Evolutionary conservation across 2,888 invertebrate species (phyloP).

Genomic region (Nymphalis polychloros): DNA sequence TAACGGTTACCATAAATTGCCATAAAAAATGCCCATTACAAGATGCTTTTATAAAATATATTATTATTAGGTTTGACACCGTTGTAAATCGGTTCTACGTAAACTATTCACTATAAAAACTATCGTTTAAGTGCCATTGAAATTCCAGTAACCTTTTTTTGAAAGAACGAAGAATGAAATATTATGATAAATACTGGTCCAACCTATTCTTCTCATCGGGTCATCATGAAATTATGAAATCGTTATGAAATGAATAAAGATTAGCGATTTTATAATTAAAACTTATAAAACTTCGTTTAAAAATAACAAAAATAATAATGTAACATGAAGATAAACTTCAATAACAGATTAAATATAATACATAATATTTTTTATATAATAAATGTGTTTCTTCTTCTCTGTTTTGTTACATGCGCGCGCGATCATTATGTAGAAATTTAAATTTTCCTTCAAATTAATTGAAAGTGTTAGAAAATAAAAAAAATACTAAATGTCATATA

Average conservation of each 20-base stretch:
- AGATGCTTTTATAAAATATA: slow-evolving; percentile 4
- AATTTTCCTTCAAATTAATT: background rate
- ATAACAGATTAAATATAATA: no score
- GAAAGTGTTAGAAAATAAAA: slow-evolving; percentile 1
- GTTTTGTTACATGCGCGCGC: background rate
- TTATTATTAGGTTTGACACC: background rate
- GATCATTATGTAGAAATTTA: background rate
- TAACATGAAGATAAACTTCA: no score
- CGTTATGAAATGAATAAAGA: no score
- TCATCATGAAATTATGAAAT: no score
- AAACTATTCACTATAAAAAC: background rate
- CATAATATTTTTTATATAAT: no score
- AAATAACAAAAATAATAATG: no score
- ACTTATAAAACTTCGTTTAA: no score
- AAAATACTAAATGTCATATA: slow-evolving; percentile 15
- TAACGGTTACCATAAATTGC: slow-evolving; percentile 8
- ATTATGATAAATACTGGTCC: background rate
- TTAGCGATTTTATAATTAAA: no score
- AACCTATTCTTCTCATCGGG: no score
- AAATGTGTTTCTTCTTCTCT: no score
- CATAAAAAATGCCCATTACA: slow-evolving; percentile 7
- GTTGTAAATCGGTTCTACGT: background rate
- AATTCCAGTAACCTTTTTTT: background rate
- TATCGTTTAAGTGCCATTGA: background rate
- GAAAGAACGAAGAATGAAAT: background rate